Evolutionary conservation across 1,140 invertebrate genomes (phyloP).

Genomic region (Scaptodrosophila lebanonensis): DNA sequence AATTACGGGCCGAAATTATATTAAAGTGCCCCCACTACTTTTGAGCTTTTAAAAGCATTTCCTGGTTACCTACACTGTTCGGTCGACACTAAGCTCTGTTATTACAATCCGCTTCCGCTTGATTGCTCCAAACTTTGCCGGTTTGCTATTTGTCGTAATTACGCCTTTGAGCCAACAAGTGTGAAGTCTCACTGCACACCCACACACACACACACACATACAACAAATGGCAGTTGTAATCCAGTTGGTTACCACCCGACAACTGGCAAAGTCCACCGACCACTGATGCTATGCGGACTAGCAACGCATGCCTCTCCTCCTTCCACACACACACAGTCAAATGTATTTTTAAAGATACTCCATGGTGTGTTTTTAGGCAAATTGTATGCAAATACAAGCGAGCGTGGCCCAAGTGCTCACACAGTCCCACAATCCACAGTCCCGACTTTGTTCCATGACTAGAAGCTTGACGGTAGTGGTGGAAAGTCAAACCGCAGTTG

Average conservation of each 20-base stretch:
- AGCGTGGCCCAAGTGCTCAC: constrained; percentile 11
- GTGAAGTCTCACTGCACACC: constrained; percentile 41
- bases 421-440: not conserved
- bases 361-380: constrained; percentile 70
- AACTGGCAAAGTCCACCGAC: too few relatives aligned
- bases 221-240: constrained; percentile 8
- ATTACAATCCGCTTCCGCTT: constrained; percentile 58
- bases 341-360: constrained; percentile 74
- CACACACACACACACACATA: constrained; percentile 11
- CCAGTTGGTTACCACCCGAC: constrained; percentile 4
- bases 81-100: constrained; percentile 59
- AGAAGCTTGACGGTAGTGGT: too few relatives aligned
- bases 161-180: constrained; percentile 72
- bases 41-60: constrained; percentile 61
- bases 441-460: too few relatives aligned
- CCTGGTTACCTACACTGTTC: constrained; percentile 39
- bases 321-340: constrained; percentile 22
- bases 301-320: not conserved
- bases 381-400: constrained; percentile 70
- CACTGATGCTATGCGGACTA: too few relatives aligned
- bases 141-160: constrained; percentile 67
- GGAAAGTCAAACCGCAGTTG: constrained; percentile 42
- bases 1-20: constrained; percentile 26
- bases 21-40: constrained; percentile 39
- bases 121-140: constrained; percentile 55